Conservation (phyloP, 2,888 invertebrate species). For the Clusia tigrina region DNA sequence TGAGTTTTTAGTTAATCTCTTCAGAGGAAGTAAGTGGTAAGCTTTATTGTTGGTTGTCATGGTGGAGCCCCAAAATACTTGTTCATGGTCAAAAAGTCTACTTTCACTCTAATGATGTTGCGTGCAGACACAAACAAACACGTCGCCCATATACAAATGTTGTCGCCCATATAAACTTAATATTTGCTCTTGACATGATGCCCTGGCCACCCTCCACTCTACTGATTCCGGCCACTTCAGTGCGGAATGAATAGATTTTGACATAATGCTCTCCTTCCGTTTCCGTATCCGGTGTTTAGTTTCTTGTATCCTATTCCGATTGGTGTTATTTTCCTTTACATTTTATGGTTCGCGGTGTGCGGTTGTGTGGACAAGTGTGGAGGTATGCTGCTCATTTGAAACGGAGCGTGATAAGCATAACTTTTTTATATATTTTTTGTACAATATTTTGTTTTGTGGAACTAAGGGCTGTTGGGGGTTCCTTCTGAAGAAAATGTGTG, state of each 20-base stretch:
- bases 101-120: slow-evolving; percentile 17
- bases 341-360: not conserved
- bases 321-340: slow-evolving; percentile 4
- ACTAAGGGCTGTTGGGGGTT: no score
- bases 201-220: no score
- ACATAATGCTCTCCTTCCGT: slow-evolving; percentile 6
- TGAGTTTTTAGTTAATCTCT: not conserved
- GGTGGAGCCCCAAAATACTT: not conserved
- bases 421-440: not conserved
- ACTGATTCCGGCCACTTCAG: not conserved
- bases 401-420: slow-evolving; percentile 3
- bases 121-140: not conserved
- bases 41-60: slow-evolving; percentile 1
- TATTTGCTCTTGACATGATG: not conserved
- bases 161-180: not conserved
- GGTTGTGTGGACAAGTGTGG: slow-evolving; percentile 11
- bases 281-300: not conserved
- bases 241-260: not conserved
- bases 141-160: not conserved
- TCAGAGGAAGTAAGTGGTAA: not conserved
- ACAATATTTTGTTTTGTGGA: no score
- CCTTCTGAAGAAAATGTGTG: no score
- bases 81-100: not conserved
- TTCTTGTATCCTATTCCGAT: not conserved
- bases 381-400: slow-evolving; percentile 7